These are phyloP conservation scores for Podargus strigoides DNA, from an alignment of 2,797 vertebrate species.

Conservation along the genomic window DNA sequence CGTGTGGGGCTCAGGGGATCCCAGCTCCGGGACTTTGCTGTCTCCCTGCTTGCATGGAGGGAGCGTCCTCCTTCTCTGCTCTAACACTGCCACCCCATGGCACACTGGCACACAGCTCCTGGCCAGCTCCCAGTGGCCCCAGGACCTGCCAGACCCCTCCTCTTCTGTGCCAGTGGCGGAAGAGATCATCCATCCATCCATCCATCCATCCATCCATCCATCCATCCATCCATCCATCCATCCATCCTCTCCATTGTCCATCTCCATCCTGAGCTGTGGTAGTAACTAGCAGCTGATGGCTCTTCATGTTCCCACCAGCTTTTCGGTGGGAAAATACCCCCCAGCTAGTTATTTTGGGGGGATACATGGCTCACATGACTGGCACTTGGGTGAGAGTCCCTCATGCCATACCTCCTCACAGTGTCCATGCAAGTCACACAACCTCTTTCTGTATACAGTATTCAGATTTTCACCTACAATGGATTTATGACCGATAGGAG, in stretches of 20 bases:
- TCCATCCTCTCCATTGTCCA: accelerated
- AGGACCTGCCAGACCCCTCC: background rate
- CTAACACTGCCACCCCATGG: conserved; percentile 33
- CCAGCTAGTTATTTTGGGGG: background rate
- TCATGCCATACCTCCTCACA: too few species aligned
- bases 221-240: background rate
- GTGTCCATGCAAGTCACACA: too few species aligned
- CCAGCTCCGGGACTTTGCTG: accelerated
- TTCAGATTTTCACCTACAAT: too few species aligned
- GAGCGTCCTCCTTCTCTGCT: background rate
- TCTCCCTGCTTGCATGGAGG: background rate
- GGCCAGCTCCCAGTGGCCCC: background rate
- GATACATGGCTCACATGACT: background rate
- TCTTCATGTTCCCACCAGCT: background rate
- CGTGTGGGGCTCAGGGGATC: accelerated
- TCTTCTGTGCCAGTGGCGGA: background rate
- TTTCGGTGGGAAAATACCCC: background rate
- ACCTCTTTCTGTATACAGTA: too few species aligned
- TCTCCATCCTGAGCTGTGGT: background rate
- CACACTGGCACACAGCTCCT: background rate
- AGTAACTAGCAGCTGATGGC: background rate
- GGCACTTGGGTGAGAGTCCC: too few species aligned
- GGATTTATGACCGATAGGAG: too few species aligned
- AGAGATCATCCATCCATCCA: background rate
- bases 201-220: background rate